Conservation (phyloP, 2,888 invertebrate genomes). For the Pterobdella sp. region DNA sequence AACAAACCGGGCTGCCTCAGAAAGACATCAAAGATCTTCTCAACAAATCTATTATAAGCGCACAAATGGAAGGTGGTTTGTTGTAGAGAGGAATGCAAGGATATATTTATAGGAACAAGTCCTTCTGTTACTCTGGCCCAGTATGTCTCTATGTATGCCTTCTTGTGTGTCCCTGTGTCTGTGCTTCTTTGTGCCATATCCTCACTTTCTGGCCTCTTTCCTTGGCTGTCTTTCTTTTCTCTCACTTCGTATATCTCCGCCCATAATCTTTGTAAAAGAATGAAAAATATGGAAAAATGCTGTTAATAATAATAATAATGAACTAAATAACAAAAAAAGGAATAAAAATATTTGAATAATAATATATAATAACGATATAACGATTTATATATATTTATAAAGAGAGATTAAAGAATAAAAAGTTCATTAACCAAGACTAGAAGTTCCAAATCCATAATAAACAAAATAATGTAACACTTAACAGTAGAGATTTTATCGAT, state of each 20-base stretch:
- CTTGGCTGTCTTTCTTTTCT: conserved; percentile 60
- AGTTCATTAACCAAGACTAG: no score
- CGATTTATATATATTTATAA: no score
- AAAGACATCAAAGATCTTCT: conserved; percentile 93
- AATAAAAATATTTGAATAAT: neutral
- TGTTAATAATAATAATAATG: neutral
- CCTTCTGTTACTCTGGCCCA: conserved; percentile 98
- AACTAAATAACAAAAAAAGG: neutral
- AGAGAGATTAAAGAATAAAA: no score
- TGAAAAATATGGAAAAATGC: neutral
- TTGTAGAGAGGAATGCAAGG: conserved; percentile 90
- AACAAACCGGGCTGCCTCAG: conserved; percentile 85
- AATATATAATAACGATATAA: conserved; percentile 4
- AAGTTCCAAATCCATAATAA: no score
- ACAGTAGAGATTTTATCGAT: no score
- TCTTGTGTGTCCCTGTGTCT: neutral
- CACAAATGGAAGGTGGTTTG: conserved; percentile 90
- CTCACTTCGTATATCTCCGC: conserved; percentile 97
- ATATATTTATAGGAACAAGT: conserved; percentile 94
- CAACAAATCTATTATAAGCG: conserved; percentile 96
- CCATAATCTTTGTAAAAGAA: conserved; percentile 69
- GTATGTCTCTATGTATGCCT: conserved; percentile 41
- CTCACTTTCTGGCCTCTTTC: neutral
- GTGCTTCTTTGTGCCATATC: neutral
- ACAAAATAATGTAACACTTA: no score